Conservation (phyloP, 2,888 invertebrate species). For the Bombylius discolor region DNA sequence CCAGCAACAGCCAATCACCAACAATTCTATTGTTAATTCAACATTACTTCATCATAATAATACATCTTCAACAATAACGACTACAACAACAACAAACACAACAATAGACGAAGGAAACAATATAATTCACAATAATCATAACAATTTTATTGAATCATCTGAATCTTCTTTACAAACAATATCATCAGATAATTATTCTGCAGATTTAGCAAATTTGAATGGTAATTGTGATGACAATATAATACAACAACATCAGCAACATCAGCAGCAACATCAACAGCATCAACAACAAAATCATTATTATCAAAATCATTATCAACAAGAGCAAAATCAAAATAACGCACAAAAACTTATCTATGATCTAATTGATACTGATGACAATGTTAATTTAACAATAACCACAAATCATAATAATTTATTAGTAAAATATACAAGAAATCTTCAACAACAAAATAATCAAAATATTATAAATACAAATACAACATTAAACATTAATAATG, state of each 20-base stretch:
- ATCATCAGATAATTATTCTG: slow-evolving; percentile 7
- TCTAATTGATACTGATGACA: slow-evolving; percentile 6
- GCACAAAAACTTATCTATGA: neutral
- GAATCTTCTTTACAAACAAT: neutral
- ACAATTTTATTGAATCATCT: no score
- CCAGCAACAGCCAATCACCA: slow-evolving; percentile 1
- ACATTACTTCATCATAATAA: neutral
- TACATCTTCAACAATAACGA: neutral
- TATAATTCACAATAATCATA: neutral
- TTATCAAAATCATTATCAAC: neutral
- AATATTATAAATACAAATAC: neutral
- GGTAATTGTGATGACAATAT: slow-evolving; percentile 2
- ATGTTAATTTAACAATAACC: slow-evolving; percentile 10
- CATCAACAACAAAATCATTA: neutral
- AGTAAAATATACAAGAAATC: slow-evolving; percentile 1
- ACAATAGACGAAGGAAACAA: neutral
- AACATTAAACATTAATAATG: no score
- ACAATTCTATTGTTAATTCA: neutral
- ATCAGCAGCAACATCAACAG: no score
- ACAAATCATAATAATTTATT: slow-evolving; percentile 1
- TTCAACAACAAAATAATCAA: neutral
- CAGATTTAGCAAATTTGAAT: slow-evolving; percentile 10
- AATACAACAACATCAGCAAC: neutral
- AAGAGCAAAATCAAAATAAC: neutral
- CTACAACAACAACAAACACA: slow-evolving; percentile 6